A percentile compares a stretch with the other conserved stretches of the same genome.
Conservation (phyloP, 2,113 vertebrate genomes). For the Ardeotis arabs region DNA sequence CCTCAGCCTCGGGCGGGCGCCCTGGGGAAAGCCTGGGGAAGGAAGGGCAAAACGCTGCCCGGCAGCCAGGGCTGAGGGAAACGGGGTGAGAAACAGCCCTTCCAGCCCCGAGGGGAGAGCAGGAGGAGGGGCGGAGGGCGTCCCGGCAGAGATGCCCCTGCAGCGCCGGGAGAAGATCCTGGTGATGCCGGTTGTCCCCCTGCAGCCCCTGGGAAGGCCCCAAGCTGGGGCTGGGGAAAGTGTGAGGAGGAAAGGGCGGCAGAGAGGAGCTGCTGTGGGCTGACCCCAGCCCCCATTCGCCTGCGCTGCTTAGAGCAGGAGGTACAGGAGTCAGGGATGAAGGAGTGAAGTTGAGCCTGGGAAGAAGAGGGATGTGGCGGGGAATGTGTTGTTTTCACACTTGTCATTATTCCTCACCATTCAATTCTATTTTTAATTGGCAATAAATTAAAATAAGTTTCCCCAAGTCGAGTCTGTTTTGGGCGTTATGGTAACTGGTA, state of each 20-base stretch:
- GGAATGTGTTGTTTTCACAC: background rate
- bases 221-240: background rate
- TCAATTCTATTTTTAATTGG: background rate
- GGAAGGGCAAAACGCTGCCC: background rate
- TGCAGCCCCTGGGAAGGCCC: too few species aligned
- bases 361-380: background rate
- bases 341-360: background rate
- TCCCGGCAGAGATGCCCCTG: too few species aligned
- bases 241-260: accelerated
- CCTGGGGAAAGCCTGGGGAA: background rate
- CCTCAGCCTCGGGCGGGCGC: background rate
- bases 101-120: too few species aligned
- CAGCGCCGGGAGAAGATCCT: too few species aligned
- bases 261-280: accelerated
- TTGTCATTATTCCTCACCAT: background rate
- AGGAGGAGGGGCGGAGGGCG: too few species aligned
- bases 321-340: accelerated
- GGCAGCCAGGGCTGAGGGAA: background rate
- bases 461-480: background rate
- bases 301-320: accelerated
- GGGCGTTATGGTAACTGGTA: accelerated
- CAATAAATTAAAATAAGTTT: background rate
- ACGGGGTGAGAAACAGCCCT: background rate
- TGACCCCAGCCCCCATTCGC: accelerated
- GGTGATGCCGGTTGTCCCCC: too few species aligned